phyloP scores from a whole-genome alignment of 2,113 vertebrate genomes.

The Mungos mungo region DNA sequence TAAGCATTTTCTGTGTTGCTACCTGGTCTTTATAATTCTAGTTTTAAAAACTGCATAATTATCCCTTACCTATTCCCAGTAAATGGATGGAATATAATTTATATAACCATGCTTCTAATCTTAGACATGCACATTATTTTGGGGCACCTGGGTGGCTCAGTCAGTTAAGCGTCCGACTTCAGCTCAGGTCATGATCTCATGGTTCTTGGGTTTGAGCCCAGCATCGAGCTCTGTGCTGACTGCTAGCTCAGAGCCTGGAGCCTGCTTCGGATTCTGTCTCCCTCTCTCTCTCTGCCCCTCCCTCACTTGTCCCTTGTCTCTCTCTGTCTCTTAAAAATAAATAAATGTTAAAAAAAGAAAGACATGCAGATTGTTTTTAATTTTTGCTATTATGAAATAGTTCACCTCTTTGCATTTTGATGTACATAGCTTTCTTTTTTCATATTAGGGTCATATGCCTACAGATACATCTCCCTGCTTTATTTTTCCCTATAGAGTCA shows the following conservation, averaged over 20 bases:
- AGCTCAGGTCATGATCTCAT: too few species aligned
- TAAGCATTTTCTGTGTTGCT: not conserved
- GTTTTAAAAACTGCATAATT: slow-evolving; percentile 21
- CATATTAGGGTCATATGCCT: not conserved
- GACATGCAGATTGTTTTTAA: not conserved
- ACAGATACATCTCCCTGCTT: not conserved
- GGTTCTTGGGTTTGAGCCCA: too few species aligned
- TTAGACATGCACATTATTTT: not conserved
- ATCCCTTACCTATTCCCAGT: not conserved
- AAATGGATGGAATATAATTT: not conserved
- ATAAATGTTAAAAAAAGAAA: not conserved
- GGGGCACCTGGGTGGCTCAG: too few species aligned
- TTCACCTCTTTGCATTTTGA: not conserved
- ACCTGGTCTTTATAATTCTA: not conserved
- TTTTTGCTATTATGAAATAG: slow-evolving; percentile 4
- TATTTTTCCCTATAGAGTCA: not conserved
- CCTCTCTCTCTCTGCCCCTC: too few species aligned
- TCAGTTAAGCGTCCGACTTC: too few species aligned
- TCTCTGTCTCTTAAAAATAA: too few species aligned
- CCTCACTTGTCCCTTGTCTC: too few species aligned
- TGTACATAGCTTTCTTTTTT: not conserved
- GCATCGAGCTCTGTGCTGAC: too few species aligned
- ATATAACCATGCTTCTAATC: not conserved
- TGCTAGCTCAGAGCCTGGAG: too few species aligned
- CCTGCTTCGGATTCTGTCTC: too few species aligned